Percentiles rank a stretch among this genome's conserved stretches.
These are phyloP conservation scores for Spea hammondii DNA, from an alignment of 2,797 vertebrate species.

Conservation along the genomic window DNA sequence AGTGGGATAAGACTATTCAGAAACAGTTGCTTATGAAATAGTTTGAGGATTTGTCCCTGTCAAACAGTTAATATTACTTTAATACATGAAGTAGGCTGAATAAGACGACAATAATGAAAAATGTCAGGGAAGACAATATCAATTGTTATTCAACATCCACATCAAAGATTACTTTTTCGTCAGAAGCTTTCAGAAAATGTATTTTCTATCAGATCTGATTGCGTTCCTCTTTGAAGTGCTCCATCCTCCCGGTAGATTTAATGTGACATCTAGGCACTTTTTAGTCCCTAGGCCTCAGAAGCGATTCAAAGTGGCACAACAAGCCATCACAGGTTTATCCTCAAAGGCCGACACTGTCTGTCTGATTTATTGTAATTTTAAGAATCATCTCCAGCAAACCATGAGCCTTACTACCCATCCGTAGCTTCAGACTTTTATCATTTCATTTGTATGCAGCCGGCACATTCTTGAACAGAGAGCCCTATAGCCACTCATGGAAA, in stretches of 20 bases:
- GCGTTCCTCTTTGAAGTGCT: constrained; percentile 80
- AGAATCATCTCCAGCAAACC: constrained; percentile 81
- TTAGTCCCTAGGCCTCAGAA: constrained; percentile 81
- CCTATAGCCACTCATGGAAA: constrained; percentile 84
- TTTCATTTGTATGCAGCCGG: constrained; percentile 81
- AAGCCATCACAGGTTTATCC: constrained; percentile 83
- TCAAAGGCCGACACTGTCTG: constrained; percentile 82
- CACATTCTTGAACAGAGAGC: constrained; percentile 71
- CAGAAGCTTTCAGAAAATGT: constrained; percentile 86
- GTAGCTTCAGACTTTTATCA: constrained; percentile 76
- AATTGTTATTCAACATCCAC: constrained; percentile 98
- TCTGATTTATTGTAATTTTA: constrained; percentile 88
- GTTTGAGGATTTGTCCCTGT: constrained; percentile 87
- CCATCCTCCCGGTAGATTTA: constrained; percentile 80
- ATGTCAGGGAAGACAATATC: constrained; percentile 98
- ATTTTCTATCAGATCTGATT: constrained; percentile 87
- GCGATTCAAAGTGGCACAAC: constrained; percentile 81
- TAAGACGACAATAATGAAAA: constrained; percentile 97
- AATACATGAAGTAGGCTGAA: constrained; percentile 88
- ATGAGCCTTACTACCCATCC: constrained; percentile 74
- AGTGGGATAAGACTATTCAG: constrained; percentile 78
- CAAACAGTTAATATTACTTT: constrained; percentile 96
- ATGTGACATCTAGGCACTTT: constrained; percentile 84
- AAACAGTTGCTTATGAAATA: constrained; percentile 82
- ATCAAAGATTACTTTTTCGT: constrained; percentile 96